phyloP scores from a whole-genome alignment of 2,888 invertebrate genomes.

The Apomyelois bistriatella region DNA sequence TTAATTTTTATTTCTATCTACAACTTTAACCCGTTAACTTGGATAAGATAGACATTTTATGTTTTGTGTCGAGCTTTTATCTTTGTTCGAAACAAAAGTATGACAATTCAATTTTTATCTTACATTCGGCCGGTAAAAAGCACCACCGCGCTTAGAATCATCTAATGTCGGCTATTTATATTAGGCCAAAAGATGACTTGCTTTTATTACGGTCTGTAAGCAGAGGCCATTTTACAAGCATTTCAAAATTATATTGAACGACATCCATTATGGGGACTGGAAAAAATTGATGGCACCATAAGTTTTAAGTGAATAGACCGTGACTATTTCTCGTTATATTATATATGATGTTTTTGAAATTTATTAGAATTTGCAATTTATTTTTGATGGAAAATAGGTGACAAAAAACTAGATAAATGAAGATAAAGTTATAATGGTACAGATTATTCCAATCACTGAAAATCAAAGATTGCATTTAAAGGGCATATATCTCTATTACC shows the following conservation, averaged over 20 bases:
- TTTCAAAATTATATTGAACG: constrained; percentile 53
- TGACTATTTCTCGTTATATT: constrained; percentile 2
- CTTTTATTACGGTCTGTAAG: constrained; percentile 35
- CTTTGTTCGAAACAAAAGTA: neutral
- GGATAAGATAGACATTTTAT: neutral
- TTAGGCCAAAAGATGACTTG: constrained; percentile 60
- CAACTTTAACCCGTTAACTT: neutral
- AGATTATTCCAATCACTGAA: too few relatives aligned
- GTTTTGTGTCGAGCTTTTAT: neutral
- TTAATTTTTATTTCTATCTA: neutral
- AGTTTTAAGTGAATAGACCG: constrained; percentile 26
- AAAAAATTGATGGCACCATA: constrained; percentile 28
- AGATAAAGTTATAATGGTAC: too few relatives aligned
- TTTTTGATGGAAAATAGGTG: constrained; percentile 8
- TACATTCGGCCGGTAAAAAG: neutral
- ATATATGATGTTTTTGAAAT: neutral
- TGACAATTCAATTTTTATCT: neutral
- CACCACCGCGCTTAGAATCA: constrained; percentile 26
- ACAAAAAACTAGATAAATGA: too few relatives aligned
- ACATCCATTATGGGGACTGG: constrained; percentile 47
- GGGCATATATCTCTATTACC: too few relatives aligned
- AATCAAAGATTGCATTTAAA: too few relatives aligned
- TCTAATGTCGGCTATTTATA: constrained; percentile 53
- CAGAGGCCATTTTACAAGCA: constrained; percentile 39
- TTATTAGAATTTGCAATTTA: neutral